phyloP scores from a whole-genome alignment of 2,797 vertebrate species.

The Pteropus rufus region DNA sequence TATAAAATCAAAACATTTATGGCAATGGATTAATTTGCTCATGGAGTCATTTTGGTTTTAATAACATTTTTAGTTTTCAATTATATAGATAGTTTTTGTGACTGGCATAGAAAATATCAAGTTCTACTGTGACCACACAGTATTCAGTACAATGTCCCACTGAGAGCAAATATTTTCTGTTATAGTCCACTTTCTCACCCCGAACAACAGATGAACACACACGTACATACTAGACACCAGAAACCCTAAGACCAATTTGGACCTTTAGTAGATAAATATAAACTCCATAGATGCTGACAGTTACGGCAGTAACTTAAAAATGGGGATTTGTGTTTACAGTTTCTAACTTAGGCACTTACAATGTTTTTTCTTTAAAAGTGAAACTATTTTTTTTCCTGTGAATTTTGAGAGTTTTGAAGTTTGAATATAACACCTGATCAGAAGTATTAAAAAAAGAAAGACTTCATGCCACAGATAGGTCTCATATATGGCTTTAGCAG shows the following conservation, averaged over 20 bases:
- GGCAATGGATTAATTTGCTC: not conserved
- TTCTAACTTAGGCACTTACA: not conserved
- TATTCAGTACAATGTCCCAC: not conserved
- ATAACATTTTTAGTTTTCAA: not conserved
- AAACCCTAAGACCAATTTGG: fast-evolving
- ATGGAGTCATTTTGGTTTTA: not conserved
- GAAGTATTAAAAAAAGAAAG: not conserved
- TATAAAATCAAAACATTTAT: not conserved
- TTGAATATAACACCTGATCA: not conserved
- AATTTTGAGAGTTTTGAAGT: not conserved
- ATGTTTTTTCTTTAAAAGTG: not conserved
- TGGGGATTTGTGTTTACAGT: not conserved
- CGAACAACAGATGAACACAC: not conserved
- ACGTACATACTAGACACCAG: not conserved
- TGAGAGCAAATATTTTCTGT: not conserved
- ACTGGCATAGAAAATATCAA: not conserved
- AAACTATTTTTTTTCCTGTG: not conserved
- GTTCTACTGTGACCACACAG: not conserved
- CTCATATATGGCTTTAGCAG: not conserved
- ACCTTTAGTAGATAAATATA: not conserved
- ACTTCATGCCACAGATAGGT: not conserved
- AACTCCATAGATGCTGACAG: not conserved
- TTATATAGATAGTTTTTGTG: not conserved
- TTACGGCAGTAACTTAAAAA: not conserved
- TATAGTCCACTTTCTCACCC: not conserved